These are phyloP conservation scores for Eustalomyia histrio DNA, from an alignment of 2,888 invertebrate species.

Conservation along the genomic window DNA sequence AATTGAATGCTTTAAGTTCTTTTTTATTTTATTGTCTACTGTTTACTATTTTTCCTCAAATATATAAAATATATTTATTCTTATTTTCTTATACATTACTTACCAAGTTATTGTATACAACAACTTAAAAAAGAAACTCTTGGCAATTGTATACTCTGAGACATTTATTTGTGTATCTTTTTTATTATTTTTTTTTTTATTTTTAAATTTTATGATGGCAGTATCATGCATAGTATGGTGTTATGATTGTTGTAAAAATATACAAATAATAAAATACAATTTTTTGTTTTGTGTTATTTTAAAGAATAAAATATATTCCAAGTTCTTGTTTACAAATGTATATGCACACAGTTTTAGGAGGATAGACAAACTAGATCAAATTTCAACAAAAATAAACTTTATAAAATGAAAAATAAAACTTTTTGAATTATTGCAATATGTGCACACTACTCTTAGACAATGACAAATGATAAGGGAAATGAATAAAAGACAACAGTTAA, in stretches of 20 bases:
- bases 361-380: constrained; percentile 4
- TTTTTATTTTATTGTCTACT: background rate
- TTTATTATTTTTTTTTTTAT: background rate
- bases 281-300: background rate
- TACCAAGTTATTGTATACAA: constrained; percentile 4
- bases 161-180: background rate
- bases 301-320: background rate
- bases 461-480: background rate
- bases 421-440: background rate
- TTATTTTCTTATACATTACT: background rate
- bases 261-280: background rate
- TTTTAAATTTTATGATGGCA: background rate
- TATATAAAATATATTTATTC: constrained; percentile 1
- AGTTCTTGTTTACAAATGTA: background rate
- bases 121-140: background rate
- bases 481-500: background rate
- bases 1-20: background rate
- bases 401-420: constrained; percentile 4
- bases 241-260: constrained; percentile 7
- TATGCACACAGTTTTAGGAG: background rate
- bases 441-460: background rate
- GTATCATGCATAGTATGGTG: constrained; percentile 1
- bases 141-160: constrained; percentile 6
- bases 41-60: background rate
- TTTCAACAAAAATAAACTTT: constrained; percentile 2